Evolutionary conservation across 2,888 invertebrate genomes (phyloP).

Genomic region (Cryptocheilus praepositus): DNA sequence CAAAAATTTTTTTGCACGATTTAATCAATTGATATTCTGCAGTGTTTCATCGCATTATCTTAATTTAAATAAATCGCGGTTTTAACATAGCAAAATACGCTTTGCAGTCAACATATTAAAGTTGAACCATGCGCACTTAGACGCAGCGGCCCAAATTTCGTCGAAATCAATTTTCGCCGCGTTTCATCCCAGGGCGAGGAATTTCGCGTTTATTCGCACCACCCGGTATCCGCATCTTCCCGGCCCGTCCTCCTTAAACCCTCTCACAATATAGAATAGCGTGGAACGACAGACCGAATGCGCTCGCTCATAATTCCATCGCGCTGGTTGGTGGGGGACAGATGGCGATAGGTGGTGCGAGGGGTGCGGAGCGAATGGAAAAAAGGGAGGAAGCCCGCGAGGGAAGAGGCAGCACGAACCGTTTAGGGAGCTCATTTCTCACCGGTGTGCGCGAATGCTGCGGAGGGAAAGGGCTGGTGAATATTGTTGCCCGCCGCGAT

Average conservation of each 20-base stretch:
- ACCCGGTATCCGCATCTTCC: not conserved
- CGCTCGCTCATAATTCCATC: conserved; percentile 37
- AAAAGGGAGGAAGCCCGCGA: conserved; percentile 18
- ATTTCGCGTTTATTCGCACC: not conserved
- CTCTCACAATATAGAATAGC: not conserved
- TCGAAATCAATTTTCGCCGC: too few species aligned
- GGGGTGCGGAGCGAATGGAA: conserved; percentile 13
- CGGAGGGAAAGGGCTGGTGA: conserved; percentile 8
- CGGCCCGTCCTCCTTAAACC: not conserved
- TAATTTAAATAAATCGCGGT: too few species aligned
- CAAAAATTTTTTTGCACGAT: too few species aligned
- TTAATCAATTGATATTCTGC: too few species aligned
- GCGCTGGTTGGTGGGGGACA: conserved; percentile 33
- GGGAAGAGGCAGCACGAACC: conserved; percentile 10
- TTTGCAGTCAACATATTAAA: too few species aligned
- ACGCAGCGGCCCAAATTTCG: too few species aligned
- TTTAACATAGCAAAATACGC: too few species aligned
- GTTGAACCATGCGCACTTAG: too few species aligned
- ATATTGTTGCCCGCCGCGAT: conserved; percentile 35
- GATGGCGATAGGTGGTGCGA: conserved; percentile 15
- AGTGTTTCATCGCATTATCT: too few species aligned
- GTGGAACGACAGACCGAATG: conserved; percentile 28
- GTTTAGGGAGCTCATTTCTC: conserved; percentile 52
- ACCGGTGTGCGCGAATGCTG: conserved; percentile 28
- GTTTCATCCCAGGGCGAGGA: too few species aligned